Evolutionary conservation across 2,888 invertebrate species (phyloP), one percentile per base, ranked within the genome.

Genomic region (Cataglyphis albicans): DNA sequence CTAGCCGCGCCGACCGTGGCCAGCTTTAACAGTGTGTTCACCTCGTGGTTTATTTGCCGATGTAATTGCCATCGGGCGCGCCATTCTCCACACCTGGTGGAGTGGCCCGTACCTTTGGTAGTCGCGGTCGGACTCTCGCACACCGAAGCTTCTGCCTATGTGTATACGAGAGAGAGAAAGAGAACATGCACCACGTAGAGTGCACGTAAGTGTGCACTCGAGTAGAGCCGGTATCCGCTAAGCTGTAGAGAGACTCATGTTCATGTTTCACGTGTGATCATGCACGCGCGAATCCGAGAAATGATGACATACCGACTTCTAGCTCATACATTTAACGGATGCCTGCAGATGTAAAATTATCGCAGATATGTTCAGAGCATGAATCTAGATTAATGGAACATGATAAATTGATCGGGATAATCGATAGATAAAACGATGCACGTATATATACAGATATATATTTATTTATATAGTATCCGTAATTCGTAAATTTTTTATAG

Each of bases 11-110:
- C 84, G 82, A 74, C 81, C 86, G 84, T 85, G 87, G 87, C 82
- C 70, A 81, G 78, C 86, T 84, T 86, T 81, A 82, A 80, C 89
- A 84, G 88, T 88, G 82, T 89, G 84, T 88, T 88, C 87, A 88
- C 88, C 84, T 86, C 84, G 78, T 84, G 87, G 86, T 88, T 90
- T 89, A 91, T 90, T 91, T 90, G 88, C 87, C 88, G 84, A 88
- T 89, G 86, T 89, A 91, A 91, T 91, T 91, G 90, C 88, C 89
- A 86, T 86, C 84, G 87, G 90, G 91, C 91, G 89, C 86, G 87
- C 89, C 89, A 87, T 89, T 89, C 89, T 89, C 89, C 88, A 87
- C 89, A 89, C 89, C 88, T 89, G 88, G 88, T 84, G 86, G 84
- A 88, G 86, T 87, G 84, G 87, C 84, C 88, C 86, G 83, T 87